phyloP scores from a whole-genome alignment of 2,797 vertebrate genomes.

The Chelon auratus region DNA sequence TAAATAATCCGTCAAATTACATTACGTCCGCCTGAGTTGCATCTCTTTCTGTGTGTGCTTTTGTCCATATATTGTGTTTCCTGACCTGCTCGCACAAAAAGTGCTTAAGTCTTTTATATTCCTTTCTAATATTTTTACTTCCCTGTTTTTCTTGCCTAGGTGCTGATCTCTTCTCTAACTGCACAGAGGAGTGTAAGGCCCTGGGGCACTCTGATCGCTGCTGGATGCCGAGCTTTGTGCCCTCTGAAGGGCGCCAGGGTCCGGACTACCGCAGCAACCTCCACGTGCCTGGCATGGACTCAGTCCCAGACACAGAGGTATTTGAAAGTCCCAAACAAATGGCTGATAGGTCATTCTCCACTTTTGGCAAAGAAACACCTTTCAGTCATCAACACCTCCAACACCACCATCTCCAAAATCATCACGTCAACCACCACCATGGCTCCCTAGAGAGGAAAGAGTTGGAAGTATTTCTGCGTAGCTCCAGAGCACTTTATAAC shows the following conservation, averaged over 20 bases:
- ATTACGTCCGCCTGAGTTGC: not conserved
- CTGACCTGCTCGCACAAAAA: not conserved
- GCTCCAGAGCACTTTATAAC: conserved; percentile 93
- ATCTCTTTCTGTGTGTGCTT: not conserved
- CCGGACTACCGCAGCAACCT: conserved; percentile 99
- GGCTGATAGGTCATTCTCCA: conserved; percentile 94
- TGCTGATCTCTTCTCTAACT: conserved; percentile 97
- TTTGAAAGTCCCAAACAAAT: conserved; percentile 81
- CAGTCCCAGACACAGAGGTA: conserved; percentile 97
- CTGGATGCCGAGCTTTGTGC: conserved; percentile 98
- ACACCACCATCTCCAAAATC: conserved; percentile 43
- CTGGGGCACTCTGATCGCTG: conserved; percentile 98
- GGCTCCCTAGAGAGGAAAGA: conserved; percentile 89
- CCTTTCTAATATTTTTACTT: conserved; percentile 4
- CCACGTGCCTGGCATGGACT: conserved; percentile 98
- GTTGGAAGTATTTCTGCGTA: conserved; percentile 94
- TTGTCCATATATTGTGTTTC: not conserved
- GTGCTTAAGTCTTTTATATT: not conserved
- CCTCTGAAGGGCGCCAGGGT: conserved; percentile 93
- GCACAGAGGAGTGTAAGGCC: conserved; percentile 98
- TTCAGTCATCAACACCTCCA: conserved; percentile 76
- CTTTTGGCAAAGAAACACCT: conserved; percentile 92
- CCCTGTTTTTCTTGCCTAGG: conserved; percentile 74
- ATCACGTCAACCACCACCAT: conserved; percentile 57
- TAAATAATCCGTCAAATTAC: not conserved